Base-by-base conservation (phyloP, 2,888 invertebrate genomes). In the Leptura quadrifasciata region DNA sequence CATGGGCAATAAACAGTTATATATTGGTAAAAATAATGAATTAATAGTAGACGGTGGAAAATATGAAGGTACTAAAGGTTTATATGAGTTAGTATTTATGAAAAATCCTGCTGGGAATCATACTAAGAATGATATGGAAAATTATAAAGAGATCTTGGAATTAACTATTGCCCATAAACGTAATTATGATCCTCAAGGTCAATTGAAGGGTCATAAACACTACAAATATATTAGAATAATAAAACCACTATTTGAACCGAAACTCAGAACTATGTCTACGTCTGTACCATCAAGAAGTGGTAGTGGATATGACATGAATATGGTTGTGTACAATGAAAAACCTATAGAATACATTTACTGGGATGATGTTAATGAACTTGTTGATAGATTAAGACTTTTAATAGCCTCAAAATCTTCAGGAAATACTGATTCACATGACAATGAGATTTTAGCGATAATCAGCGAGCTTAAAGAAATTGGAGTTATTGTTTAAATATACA, bases 321-420 rank as follows among this genome's bases (percentile, higher is more conserved):
- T 10, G 12, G 15, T 10, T 1, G 15, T 47, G 12, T 60, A 27
- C 20, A 72, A 64, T 54, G 47, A 15, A n/a, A 72, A 58, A 55
- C 58, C 39, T 5, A 68, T 75, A 15, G 75, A 80, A 6, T 80
- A 80, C 67, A 60, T 75, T 17, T 75, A 80, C 47, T 80, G 76
- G 77, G 69, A 77, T 54, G 73, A 80, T 74, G 74, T 77, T 24
- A 75, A 79, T 64, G 85, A 87, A 78, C 74, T 87, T 47, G 80
- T 86, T 52, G 83, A 84, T 47, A 72, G 87, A 77, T 71, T 87
- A 47, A 70, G 79, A 71, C 74, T 87, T 27, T 71, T 86, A 6
- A 55, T 57, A 5, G 65, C 65, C 6, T 64, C 72, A 2, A 54
- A 54, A 1, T 12, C 54, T n/a, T 1, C 18, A 54, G 55, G 55